Base-by-base conservation (phyloP, 2,888 invertebrate genomes). In the Drosophila seclusa region DNA sequence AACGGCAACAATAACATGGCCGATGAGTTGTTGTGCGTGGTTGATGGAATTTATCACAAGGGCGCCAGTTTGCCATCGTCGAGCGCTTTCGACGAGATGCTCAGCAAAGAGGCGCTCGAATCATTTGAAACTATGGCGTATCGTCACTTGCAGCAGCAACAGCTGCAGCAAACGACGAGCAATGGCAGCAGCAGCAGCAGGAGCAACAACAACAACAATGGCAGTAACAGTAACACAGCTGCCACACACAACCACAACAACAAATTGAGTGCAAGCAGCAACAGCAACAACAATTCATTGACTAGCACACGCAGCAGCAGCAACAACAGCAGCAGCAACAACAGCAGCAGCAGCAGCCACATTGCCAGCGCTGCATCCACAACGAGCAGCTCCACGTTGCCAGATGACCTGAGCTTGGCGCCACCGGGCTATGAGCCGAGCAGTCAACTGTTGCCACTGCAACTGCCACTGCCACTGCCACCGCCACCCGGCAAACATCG, bases 91-190 rank as follows among this genome's bases (percentile, higher is more conserved):
- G 91, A 92, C 72, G 93, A 92, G 75, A 80, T 87, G 66, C 69
- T 91, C 73, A 91, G 91, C 80, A 92, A 92, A 54, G 92, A 91
- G 55, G 88, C 91, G 16, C 68, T 87, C 49, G 92, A 92, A 75
- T 91, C 92, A 52, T 92, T 93, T 53, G 93, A 93, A 78, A 92
- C 92, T 11, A 92, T 93, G 64, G 92, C 91, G 54, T 93, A 91
- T 80, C 91, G 88, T 53, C 92, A 93, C 65, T 73, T 92, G 73
- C 89, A 87, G 16, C 73, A 73, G 29, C 82, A 64, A 21, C 82
- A 63, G 24, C 52, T 82, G 21, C 55, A 70, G 32, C 69, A 80
- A 52, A 24, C 42, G 31, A 45, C 36, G 21, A 55, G 40, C 45
- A 84, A 32, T 24, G 34, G 36, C 63, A 65, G 36, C 68, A 70